These are phyloP conservation scores for Mastigias papua DNA, from an alignment of 30 jellyfish, hydroid and myxozoan genomes.

Conservation along the genomic window DNA sequence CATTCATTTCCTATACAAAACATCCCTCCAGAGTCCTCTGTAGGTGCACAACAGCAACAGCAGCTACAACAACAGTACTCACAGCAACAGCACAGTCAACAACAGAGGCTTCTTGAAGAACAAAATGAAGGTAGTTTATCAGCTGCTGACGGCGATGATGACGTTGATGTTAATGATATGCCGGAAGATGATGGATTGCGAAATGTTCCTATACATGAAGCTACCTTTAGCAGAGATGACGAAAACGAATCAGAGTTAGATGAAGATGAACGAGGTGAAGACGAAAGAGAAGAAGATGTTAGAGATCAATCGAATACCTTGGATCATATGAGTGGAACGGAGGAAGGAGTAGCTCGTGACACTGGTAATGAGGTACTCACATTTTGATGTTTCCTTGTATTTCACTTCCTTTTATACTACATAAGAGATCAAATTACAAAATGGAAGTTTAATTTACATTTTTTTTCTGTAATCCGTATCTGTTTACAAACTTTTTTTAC, in stretches of 20 bases:
- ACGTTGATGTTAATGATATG: constrained; percentile 67
- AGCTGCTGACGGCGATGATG: constrained; percentile 30
- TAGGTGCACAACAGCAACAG: constrained; percentile 67
- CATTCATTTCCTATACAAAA: constrained; percentile 74
- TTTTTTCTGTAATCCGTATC: no score
- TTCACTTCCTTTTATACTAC: no score
- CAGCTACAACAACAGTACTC: constrained; percentile 9
- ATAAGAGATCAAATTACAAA: no score
- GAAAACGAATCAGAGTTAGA: constrained; percentile 29
- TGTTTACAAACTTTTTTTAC: no score
- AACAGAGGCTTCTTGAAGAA: constrained; percentile 6
- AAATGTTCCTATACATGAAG: constrained; percentile 56
- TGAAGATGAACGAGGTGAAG: constrained; percentile 61
- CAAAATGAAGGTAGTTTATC: neutral
- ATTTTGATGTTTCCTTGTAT: no score
- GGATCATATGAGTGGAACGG: constrained; percentile 20
- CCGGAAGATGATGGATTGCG: constrained; percentile 82
- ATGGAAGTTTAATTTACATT: no score
- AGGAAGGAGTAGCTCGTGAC: neutral
- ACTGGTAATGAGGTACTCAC: constrained; percentile 19
- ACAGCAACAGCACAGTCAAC: constrained; percentile 42
- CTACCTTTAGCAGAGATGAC: neutral
- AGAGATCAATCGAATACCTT: constrained; percentile 10
- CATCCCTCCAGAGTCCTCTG: constrained; percentile 71
- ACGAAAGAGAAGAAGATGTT: constrained; percentile 65